Evolutionary conservation across 1,140 invertebrate species (phyloP), one percentile per base, ranked within the genome.

Genomic region (Centruroides vittatus): DNA sequence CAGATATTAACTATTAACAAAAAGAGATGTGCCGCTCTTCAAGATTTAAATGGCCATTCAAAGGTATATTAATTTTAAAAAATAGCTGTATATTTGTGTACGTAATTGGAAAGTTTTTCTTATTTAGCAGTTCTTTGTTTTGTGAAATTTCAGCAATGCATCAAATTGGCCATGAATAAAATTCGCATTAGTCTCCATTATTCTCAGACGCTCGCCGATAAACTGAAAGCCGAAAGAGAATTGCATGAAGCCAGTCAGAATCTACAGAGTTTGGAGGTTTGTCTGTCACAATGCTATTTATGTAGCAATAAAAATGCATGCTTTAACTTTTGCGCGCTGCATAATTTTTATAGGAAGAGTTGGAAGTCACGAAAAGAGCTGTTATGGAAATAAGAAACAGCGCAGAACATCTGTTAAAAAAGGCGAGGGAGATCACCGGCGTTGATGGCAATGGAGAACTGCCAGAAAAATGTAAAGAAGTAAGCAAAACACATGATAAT

Each of bases 331-430:
- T 23, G 23, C 23, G 2, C 23, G 23, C 23, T 2, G 23, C 23
- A 2, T 23, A 23, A 23, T 23, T 23, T 41, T 41, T 41, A 6
- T 50, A 63, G 58, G 46, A 50, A 57, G 35, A 59, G 23, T 12
- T 62, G 34, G 41, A 55, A 50, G 56, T 48, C 23, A 35, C 46
- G 9, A 71, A 75, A 64, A 67, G 70, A 58, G 66, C 60, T 3
- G 68, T 66, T 56, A 69, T 68, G 7, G 36, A 65, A 7, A 51
- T 73, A 9, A 67, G 72, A 47, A 58, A 58, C 7, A 71, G 75
- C 47, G 57, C 73, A 2, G 41, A 61, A 36, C 66, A 71, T 0
- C 61, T 74, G 47, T 72, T 72, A 63, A 69, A 55, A 7, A 35
- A 36, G 11, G 64, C 64, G 0, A 60, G 57, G 47, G 41, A 55